Percentiles rank a stretch among this genome's conserved stretches.
Conservation (phyloP, 2,797 vertebrate species). For the Danionella dracula region DNA sequence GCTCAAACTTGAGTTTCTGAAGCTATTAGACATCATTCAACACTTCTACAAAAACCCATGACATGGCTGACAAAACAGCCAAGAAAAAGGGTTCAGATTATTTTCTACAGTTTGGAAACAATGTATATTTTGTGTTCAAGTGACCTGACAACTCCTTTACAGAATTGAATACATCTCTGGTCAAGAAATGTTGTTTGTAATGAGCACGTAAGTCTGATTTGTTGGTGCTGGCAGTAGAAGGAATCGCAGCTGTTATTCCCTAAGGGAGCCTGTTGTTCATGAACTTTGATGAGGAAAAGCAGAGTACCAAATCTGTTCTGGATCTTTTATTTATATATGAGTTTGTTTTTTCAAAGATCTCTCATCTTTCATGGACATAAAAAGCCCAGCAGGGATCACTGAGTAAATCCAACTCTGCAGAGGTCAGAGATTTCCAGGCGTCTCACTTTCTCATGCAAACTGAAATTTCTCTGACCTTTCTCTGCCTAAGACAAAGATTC, state of each 20-base stretch:
- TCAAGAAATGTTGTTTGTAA: neutral
- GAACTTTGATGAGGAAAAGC: neutral
- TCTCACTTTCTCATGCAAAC: conserved; percentile 17
- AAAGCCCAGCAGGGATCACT: conserved; percentile 15
- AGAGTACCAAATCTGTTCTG: neutral
- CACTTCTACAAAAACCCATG: no score
- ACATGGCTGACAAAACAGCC: no score
- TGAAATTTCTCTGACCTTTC: neutral
- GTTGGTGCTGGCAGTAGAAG: neutral
- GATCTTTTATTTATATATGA: neutral
- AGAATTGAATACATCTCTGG: neutral
- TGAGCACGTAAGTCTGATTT: neutral
- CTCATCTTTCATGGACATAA: conserved; percentile 3
- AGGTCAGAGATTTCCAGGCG: conserved; percentile 39
- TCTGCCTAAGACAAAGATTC: neutral
- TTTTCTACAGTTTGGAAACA: no score
- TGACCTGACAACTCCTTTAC: neutral
- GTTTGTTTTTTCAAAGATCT: conserved; percentile 15
- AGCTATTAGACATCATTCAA: no score
- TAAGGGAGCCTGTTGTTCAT: neutral
- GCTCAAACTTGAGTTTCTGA: no score
- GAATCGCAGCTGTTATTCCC: neutral
- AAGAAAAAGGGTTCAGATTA: no score
- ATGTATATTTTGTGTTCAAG: no score
- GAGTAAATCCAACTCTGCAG: conserved; percentile 21